Evolutionary conservation across 1,140 invertebrate species (phyloP), one percentile per base, ranked within the genome.

Genomic region (Drosophila sturtevanti): DNA sequence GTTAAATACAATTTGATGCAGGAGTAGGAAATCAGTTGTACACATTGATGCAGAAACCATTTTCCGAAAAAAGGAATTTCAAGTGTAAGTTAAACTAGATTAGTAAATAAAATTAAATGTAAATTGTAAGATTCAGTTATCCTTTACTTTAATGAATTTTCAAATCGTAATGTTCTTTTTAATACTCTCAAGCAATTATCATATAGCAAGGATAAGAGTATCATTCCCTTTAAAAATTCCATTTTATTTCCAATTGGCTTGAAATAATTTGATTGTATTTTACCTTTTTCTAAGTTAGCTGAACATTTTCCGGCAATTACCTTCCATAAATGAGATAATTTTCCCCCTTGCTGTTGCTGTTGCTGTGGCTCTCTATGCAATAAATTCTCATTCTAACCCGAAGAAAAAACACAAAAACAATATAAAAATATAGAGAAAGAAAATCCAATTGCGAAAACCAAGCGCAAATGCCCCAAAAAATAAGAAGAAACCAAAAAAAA

Each of bases 331-430:
- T 56, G 54, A 35, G 27, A 56, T 56, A 56, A 56, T 35, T 56
- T 35, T 56, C 21, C 1, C 27, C 48, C 14, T 14, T 7, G 52
- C 41, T 18, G 7, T 3, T 14, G n/a, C n/a, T n/a, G n/a, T n/a
- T n/a, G n/a, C n/a, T n/a, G n/a, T n/a, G n/a, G n/a, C n/a, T n/a
- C n/a, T 24, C 52, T 27, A 31, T 56, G 73, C 67, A 65, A 77
- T 77, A 35, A 70, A 77, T 77, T 77, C 61, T 56, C 44, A 77
- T 70, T 51, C 10, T 58, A 27, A 7, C 31, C 55, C 6, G 44
- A 70, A 75, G 62, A 75, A 51, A 67, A 63, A 72, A 37, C 34
- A 63, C 24, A 51, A 21, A n/a, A 65, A 73, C 34, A 63, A 72
- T 74, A 73, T 73, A 35, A 54, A 35, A 66, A 38, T 62, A 44